Conservation (phyloP, 2,797 vertebrate species). For the Margarornis squamiger region DNA sequence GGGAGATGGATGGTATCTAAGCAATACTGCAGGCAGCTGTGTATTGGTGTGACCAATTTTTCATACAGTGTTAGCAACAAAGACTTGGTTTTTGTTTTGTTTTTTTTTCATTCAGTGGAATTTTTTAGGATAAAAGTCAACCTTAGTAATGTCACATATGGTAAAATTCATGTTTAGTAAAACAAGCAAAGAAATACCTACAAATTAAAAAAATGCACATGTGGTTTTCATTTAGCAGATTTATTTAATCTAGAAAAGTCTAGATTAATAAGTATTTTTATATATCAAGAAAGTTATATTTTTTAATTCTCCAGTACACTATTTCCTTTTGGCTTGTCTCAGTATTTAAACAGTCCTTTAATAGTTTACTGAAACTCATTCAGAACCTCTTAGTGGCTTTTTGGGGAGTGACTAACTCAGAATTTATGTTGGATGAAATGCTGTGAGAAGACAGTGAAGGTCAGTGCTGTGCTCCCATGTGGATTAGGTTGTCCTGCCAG, state of each 20-base stretch:
- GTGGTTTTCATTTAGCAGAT: background rate
- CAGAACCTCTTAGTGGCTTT: background rate
- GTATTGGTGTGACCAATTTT: background rate
- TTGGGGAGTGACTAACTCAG: background rate
- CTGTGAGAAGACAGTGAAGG: background rate
- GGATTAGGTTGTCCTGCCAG: background rate
- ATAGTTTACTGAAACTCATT: background rate
- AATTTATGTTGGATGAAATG: background rate
- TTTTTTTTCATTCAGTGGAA: background rate
- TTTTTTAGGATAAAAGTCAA: background rate
- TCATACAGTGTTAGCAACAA: background rate
- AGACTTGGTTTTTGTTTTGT: background rate
- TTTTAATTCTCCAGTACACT: background rate
- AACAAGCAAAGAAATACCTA: background rate
- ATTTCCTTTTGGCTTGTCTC: background rate
- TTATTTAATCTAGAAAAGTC: background rate
- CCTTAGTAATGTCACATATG: background rate
- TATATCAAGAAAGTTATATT: background rate
- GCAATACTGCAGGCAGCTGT: rapidly evolving
- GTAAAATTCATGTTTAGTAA: background rate
- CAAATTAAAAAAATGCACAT: background rate
- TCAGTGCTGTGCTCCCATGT: background rate
- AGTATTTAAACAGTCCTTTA: background rate
- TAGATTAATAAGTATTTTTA: background rate
- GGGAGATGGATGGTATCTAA: background rate